Conservation (phyloP, 2,113 vertebrate species). For the Macrotis lagotis region DNA sequence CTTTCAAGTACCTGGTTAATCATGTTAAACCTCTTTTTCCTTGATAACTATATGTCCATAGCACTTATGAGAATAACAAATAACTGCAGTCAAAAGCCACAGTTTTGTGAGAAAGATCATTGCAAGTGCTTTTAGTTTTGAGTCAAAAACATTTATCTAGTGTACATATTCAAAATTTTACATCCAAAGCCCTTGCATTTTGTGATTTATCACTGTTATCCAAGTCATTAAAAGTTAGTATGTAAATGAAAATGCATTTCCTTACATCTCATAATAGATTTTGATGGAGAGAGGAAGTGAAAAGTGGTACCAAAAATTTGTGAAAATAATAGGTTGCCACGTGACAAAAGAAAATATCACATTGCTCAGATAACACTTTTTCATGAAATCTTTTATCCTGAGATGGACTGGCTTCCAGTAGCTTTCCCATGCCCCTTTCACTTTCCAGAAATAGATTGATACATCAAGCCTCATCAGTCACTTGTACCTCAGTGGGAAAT, state of each 20-base stretch:
- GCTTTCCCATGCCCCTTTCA: not conserved
- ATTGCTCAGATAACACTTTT: not conserved
- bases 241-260: not conserved
- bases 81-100: not conserved
- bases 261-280: not conserved
- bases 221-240: not conserved
- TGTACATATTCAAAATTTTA: not conserved
- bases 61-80: not conserved
- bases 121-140: not conserved
- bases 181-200: not conserved
- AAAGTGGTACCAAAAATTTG: not conserved
- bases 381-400: not conserved
- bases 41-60: not conserved
- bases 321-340: not conserved
- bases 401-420: not conserved
- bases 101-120: not conserved
- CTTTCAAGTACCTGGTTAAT: not conserved
- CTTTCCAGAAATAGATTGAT: not conserved
- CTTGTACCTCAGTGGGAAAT: slow-evolving; percentile 22
- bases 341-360: not conserved
- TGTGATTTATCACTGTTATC: not conserved
- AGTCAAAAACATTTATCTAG: not conserved
- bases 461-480: slow-evolving; percentile 18
- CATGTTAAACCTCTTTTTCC: not conserved
- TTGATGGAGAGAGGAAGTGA: not conserved